phyloP scores from a whole-genome alignment of 2,888 invertebrate species.

The Escarpia spicata region DNA sequence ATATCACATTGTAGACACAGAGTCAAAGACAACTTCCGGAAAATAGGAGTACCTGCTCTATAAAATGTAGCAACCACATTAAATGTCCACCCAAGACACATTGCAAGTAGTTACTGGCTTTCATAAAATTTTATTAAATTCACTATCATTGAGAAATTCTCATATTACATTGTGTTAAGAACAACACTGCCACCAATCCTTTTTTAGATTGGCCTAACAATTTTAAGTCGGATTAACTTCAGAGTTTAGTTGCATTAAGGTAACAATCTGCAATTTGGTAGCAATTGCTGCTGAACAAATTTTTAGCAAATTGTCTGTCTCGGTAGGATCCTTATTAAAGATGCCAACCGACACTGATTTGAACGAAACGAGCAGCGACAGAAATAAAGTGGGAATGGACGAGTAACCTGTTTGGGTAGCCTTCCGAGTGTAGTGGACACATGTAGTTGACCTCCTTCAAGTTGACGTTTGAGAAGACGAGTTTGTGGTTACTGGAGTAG shows the following conservation, averaged over 20 bases:
- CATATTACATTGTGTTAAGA: no score
- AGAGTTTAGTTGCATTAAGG: no score
- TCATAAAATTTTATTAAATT: neutral
- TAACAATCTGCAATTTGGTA: no score
- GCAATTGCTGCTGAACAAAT: no score
- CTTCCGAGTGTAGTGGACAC: slow-evolving; percentile 95
- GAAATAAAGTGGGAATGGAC: neutral
- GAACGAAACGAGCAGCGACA: neutral
- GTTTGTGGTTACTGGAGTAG: slow-evolving; percentile 97
- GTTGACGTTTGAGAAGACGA: slow-evolving; percentile 97
- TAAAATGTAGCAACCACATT: slow-evolving; percentile 64
- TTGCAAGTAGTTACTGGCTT: neutral
- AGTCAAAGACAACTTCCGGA: slow-evolving; percentile 24
- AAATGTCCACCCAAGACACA: neutral
- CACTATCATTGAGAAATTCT: no score
- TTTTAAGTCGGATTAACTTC: no score
- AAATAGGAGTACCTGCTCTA: slow-evolving; percentile 35
- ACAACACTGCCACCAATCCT: no score
- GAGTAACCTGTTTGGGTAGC: slow-evolving; percentile 87
- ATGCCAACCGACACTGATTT: neutral
- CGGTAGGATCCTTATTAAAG: no score
- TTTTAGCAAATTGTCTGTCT: no score
- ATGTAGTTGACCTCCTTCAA: slow-evolving; percentile 83
- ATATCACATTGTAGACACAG: neutral
- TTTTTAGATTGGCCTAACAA: no score